Evolutionary conservation across 2,888 invertebrate species (phyloP).

Genomic region (Eutolmus rufibarbis): DNA sequence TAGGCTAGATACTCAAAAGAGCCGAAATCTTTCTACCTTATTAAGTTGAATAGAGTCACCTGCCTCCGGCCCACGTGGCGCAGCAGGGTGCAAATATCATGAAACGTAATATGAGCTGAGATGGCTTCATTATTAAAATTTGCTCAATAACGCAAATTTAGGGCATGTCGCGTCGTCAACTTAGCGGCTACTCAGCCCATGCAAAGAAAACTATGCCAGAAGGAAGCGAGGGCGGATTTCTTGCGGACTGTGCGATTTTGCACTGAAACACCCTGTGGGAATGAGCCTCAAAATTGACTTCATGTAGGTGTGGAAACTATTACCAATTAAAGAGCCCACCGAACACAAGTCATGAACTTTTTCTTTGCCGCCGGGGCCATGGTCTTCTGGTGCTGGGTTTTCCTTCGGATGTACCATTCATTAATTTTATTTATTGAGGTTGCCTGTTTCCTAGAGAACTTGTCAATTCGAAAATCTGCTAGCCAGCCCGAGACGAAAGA

Average conservation of each 20-base stretch:
- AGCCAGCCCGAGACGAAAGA: background rate
- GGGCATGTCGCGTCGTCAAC: background rate
- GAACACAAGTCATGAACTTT: background rate
- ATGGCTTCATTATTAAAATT: constrained; percentile 1
- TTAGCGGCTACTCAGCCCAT: background rate
- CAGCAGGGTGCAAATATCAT: background rate
- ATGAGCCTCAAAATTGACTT: background rate
- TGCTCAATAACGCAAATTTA: background rate
- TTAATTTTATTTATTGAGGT: background rate
- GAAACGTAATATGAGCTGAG: background rate
- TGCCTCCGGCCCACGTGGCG: background rate
- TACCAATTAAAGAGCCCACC: constrained; percentile 19
- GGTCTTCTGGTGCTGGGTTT: background rate
- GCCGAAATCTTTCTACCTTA: background rate
- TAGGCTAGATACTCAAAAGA: background rate
- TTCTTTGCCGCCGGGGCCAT: background rate
- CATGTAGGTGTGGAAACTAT: constrained; percentile 25
- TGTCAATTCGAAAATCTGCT: constrained; percentile 1
- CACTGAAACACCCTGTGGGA: background rate
- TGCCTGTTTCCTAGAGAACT: constrained; percentile 4
- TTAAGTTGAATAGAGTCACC: background rate
- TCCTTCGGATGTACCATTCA: background rate
- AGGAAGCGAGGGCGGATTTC: constrained; percentile 2
- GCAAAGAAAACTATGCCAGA: background rate
- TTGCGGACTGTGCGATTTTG: background rate